These are phyloP conservation scores for Balaeniceps rex DNA, from an alignment of 2,113 vertebrate genomes.

Conservation along the genomic window DNA sequence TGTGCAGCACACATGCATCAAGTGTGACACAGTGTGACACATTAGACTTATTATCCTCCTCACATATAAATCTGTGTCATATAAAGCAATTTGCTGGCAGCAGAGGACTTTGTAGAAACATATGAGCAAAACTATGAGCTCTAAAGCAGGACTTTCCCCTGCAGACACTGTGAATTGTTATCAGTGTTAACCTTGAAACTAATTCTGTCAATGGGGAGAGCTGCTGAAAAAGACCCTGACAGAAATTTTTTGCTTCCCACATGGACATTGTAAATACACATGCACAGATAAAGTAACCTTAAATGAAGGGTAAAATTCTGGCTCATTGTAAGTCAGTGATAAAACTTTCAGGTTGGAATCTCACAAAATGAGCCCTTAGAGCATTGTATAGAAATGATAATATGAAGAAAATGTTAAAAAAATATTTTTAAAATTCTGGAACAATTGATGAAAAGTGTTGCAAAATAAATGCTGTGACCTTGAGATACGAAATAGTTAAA, in stretches of 20 bases:
- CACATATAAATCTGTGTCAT: neutral
- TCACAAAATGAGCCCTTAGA: neutral
- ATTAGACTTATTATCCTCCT: neutral
- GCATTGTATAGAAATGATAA: neutral
- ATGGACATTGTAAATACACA: neutral
- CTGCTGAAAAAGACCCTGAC: neutral
- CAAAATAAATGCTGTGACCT: neutral
- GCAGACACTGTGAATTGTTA: neutral
- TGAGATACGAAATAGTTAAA: neutral
- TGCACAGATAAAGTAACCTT: neutral
- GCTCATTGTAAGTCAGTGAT: neutral
- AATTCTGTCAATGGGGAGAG: neutral
- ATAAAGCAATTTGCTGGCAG: neutral
- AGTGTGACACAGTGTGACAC: neutral
- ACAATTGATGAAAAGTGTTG: neutral
- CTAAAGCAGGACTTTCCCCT: neutral
- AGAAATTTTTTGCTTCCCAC: neutral
- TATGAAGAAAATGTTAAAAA: neutral
- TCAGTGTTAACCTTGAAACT: neutral
- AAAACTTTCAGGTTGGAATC: neutral
- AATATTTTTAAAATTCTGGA: neutral
- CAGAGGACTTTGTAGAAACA: neutral
- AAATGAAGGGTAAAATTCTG: neutral
- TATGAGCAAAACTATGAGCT: neutral
- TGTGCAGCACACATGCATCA: neutral